These are phyloP conservation scores for Oconnorella tubifera DNA, from an alignment of 2,888 invertebrate species.

Conservation along the genomic window DNA sequence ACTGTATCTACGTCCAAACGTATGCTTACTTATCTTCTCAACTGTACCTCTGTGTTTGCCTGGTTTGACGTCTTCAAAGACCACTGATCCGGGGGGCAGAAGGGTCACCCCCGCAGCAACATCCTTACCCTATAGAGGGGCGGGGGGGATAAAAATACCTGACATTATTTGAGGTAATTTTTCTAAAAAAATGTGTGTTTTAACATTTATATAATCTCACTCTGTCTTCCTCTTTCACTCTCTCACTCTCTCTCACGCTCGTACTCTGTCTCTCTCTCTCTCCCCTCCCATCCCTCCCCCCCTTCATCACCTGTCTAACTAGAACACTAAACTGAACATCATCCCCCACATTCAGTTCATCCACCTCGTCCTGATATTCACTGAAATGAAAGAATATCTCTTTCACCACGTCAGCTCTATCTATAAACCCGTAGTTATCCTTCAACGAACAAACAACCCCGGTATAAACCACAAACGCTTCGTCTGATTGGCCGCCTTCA, in stretches of 20 bases:
- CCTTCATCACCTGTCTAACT: slow-evolving; percentile 91
- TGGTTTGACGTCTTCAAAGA: slow-evolving; percentile 89
- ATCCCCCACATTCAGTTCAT: slow-evolving; percentile 80
- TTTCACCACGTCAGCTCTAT: slow-evolving; percentile 89
- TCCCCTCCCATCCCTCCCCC: too few species aligned
- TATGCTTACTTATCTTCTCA: slow-evolving; percentile 45
- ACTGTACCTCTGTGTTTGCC: slow-evolving; percentile 62
- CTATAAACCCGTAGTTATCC: slow-evolving; percentile 95
- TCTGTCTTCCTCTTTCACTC: background rate
- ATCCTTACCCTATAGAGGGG: slow-evolving; percentile 88
- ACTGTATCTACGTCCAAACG: slow-evolving; percentile 12
- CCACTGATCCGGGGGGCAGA: slow-evolving; percentile 85
- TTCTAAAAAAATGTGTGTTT: too few species aligned
- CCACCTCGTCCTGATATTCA: slow-evolving; percentile 69
- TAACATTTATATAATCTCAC: background rate
- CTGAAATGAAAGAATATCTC: slow-evolving; percentile 98
- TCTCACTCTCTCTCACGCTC: too few species aligned
- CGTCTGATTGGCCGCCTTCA: slow-evolving; percentile 27
- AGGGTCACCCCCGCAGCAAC: slow-evolving; percentile 90
- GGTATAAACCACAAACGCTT: slow-evolving; percentile 70
- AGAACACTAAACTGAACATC: slow-evolving; percentile 96
- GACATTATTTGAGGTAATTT: too few species aligned
- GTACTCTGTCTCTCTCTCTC: too few species aligned
- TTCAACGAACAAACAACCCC: slow-evolving; percentile 96
- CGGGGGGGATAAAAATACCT: too few species aligned